Conservation (phyloP, 2,797 vertebrate species). For the Anguilla pacifica region DNA sequence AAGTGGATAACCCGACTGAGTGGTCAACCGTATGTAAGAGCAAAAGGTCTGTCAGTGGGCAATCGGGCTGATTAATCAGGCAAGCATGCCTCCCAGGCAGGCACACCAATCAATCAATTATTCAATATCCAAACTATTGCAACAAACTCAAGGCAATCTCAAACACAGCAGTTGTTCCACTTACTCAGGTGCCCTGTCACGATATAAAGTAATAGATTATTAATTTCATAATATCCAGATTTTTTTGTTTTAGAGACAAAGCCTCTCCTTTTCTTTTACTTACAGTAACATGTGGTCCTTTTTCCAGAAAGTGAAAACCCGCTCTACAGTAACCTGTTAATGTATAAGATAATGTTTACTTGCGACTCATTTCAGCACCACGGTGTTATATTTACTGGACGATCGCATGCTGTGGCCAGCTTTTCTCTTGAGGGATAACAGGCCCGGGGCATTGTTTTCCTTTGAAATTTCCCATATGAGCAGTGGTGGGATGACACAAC, state of each 20-base stretch:
- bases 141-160: neutral
- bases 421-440: constrained; percentile 62
- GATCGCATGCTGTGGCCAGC: constrained; percentile 54
- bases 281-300: neutral
- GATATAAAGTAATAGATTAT: neutral
- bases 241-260: neutral
- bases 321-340: neutral
- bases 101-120: constrained; percentile 9
- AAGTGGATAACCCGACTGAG: constrained; percentile 1
- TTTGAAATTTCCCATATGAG: constrained; percentile 31
- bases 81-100: neutral
- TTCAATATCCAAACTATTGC: constrained; percentile 3
- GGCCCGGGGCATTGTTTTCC: constrained; percentile 73
- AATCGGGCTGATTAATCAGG: neutral
- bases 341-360: neutral
- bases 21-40: neutral
- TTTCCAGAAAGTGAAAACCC: neutral
- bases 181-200: neutral
- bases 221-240: neutral
- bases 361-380: constrained; percentile 10
- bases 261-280: neutral
- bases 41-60: neutral
- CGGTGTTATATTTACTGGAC: constrained; percentile 52
- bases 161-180: neutral
- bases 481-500: neutral